A percentile compares a stretch with the other conserved stretches of the same genome.
Evolutionary conservation across 2,888 invertebrate genomes (phyloP).

Genomic region (Mesopsocus fuscifrons): DNA sequence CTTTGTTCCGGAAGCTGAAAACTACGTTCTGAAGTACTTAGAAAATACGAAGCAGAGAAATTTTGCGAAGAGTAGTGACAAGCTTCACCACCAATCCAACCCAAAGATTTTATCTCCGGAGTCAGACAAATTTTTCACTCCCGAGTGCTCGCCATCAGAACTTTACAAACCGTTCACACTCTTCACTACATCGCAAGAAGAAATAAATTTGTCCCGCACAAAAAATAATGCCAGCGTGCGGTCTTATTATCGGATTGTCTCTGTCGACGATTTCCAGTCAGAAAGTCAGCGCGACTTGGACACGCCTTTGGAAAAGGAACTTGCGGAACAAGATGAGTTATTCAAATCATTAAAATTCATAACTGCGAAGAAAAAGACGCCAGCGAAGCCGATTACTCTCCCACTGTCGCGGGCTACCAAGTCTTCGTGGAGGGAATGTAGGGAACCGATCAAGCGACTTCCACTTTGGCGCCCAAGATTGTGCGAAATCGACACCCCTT

Average conservation of each 20-base stretch:
- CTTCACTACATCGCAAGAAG: conserved; percentile 2
- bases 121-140: conserved; percentile 28
- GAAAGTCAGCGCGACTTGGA: conserved; percentile 18
- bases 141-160: conserved; percentile 27
- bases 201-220: conserved; percentile 2
- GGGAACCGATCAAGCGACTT: not conserved
- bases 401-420: conserved; percentile 17
- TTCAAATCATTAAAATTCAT: conserved; percentile 32
- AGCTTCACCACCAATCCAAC: conserved; percentile 18
- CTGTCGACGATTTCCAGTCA: conserved; percentile 19
- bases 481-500: not conserved
- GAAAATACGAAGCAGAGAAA: conserved; percentile 23
- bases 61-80: conserved; percentile 17
- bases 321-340: conserved; percentile 32
- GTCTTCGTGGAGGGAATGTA: not conserved
- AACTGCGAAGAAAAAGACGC: conserved; percentile 23
- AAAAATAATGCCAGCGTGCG: conserved; percentile 15
- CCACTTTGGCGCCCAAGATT: not conserved
- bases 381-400: conserved; percentile 14
- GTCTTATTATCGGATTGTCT: conserved; percentile 19
- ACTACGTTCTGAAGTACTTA: conserved; percentile 29
- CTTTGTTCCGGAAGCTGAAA: conserved; percentile 29
- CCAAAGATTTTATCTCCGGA: conserved; percentile 25
- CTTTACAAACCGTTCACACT: conserved; percentile 8
- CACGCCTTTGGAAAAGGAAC: conserved; percentile 29